Evolutionary conservation across 2,888 invertebrate species (phyloP).

Genomic region (Hirudinaria manillensis): DNA sequence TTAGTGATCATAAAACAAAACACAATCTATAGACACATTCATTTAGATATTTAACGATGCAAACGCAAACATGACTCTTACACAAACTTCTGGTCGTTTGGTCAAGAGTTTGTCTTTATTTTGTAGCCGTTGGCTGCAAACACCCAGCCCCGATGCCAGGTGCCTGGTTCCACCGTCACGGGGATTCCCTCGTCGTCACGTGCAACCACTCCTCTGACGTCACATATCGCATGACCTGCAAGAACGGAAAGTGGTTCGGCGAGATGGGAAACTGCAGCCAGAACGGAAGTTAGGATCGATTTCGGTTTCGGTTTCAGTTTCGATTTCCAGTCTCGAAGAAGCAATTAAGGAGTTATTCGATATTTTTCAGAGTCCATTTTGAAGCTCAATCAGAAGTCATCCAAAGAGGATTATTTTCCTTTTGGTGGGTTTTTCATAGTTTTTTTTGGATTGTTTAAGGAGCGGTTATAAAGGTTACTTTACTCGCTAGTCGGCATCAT

Average conservation of each 20-base stretch:
- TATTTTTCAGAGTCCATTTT: constrained; percentile 20
- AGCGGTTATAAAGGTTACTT: no score
- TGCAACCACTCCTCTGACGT: constrained; percentile 28
- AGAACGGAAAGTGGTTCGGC: constrained; percentile 29
- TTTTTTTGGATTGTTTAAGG: no score
- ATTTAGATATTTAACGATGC: no score
- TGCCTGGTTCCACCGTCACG: constrained; percentile 30
- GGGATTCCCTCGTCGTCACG: constrained; percentile 26
- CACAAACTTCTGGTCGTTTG: no score
- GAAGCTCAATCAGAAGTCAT: constrained; percentile 30
- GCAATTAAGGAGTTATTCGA: not conserved
- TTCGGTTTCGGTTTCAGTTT: constrained; percentile 2
- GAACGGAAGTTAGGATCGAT: not conserved
- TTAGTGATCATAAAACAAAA: no score
- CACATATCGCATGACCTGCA: constrained; percentile 29
- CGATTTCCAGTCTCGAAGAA: not conserved
- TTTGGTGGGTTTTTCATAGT: constrained; percentile 22
- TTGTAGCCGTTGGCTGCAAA: constrained; percentile 27
- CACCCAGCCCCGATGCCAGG: constrained; percentile 27
- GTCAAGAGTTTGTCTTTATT: no score
- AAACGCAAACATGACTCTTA: no score
- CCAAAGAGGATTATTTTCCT: constrained; percentile 33
- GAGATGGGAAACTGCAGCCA: constrained; percentile 29
- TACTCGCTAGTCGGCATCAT: no score
- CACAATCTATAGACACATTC: no score